Evolutionary conservation across 2,113 vertebrate genomes (phyloP), one percentile per base, ranked within the genome.

Genomic region (Oncorhynchus kisutch): DNA sequence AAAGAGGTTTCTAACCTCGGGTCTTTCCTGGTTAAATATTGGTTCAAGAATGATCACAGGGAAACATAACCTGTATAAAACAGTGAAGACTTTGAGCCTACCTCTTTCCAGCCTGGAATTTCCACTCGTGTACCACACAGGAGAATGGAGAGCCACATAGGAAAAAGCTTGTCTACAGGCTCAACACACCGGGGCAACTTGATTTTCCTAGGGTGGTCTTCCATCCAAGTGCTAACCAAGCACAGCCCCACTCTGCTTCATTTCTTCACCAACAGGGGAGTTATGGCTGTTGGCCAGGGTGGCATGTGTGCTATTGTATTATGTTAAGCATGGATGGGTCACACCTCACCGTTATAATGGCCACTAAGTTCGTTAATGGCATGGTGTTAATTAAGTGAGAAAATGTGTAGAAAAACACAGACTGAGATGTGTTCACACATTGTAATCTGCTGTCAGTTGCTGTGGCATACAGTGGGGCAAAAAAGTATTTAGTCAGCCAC

Each of bases 201-300:
- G 11, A 70, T 77, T 73, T 87, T 78, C 71, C 74, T 34, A 76
- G 75, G 81, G 84, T 87, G 81, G 79, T 68, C 75, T 14, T 14
- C 27, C 13, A 13, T 79, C 80, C 74, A 76, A 79, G 68, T 57
- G 68, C 59, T 70, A 67, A 78, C 65, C 74, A 75, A 78, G 62
- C 78, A 68, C 64, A 39, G 77, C 72, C 83, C 79, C 67, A 64
- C 73, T 71, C 70, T 70, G 68, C 82, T 78, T 65, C 6, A 29
- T 74, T 78, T 80, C 60, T 81, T 76, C 72, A 83, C 79, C 78
- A 68, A 16, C 57, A 39, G 59, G 74, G 85, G 78, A 80, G 78
- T 77, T 83, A 87, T 87, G 86, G 83, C 83, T 71, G 70, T n/a
- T 29, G 6, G 82, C 84, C 90, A 88, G 67, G 77, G 83, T 73